A percentile compares a stretch with the other conserved stretches of the same genome.
Evolutionary conservation across 2,113 vertebrate genomes (phyloP).

Genomic region (Dolichallabes microphthalmus): DNA sequence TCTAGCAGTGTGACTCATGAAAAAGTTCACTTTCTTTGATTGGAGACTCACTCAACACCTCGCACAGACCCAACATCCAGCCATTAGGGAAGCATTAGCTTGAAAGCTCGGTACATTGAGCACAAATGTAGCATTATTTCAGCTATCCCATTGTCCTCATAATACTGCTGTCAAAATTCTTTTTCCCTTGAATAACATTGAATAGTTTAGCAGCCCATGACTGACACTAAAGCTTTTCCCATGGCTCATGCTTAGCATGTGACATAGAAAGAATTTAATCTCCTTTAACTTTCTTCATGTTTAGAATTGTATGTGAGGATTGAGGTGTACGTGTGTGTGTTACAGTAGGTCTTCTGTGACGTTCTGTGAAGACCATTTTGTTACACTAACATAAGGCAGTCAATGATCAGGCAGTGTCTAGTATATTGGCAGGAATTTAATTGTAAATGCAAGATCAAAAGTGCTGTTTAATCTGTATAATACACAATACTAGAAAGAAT

Average conservation of each 20-base stretch:
- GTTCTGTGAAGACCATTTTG: no score
- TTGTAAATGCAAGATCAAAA: not conserved
- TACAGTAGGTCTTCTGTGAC: no score
- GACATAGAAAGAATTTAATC: conserved; percentile 32
- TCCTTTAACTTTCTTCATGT: conserved; percentile 1
- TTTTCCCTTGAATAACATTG: not conserved
- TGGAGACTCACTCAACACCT: conserved; percentile 13
- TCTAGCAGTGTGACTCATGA: not conserved
- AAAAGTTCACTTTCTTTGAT: not conserved
- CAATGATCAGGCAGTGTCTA: no score
- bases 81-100: not conserved
- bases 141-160: not conserved
- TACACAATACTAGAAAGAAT: not conserved
- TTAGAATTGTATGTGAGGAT: not conserved
- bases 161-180: not conserved
- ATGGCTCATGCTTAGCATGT: conserved; percentile 22
- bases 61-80: conserved; percentile 32
- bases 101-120: conserved; percentile 5
- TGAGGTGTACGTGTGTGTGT: no score
- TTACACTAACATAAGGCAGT: no score
- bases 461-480: not conserved
- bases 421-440: not conserved
- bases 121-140: not conserved
- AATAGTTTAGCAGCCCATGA: not conserved
- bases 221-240: not conserved